These are phyloP conservation scores for Calonectris borealis DNA, from an alignment of 2,113 vertebrate species.

Conservation along the genomic window DNA sequence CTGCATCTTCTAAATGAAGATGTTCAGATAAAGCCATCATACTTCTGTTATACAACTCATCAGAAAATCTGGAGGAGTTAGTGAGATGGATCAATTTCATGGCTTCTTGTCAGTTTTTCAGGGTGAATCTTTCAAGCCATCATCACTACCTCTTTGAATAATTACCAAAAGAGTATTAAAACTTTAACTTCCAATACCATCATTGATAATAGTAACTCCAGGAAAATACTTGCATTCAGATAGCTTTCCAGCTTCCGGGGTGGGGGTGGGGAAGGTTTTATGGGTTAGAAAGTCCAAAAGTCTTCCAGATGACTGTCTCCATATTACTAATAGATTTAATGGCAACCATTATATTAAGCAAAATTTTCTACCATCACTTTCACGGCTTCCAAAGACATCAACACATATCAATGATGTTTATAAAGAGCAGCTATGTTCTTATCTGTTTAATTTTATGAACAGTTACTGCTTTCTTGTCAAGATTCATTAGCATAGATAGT, in stretches of 20 bases:
- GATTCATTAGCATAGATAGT: neutral
- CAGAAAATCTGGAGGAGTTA: neutral
- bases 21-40: neutral
- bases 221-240: neutral
- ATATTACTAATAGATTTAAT: neutral
- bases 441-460: neutral
- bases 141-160: neutral
- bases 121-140: neutral
- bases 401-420: rapidly evolving
- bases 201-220: neutral
- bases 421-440: neutral
- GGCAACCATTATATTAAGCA: neutral
- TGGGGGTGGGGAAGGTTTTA: neutral
- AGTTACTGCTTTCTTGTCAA: neutral
- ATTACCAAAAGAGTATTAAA: neutral
- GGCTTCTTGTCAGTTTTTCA: neutral
- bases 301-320: neutral
- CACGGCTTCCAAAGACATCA: neutral
- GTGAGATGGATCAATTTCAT: neutral
- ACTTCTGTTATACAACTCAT: neutral
- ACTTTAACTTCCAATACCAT: neutral
- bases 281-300: neutral
- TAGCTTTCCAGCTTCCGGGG: neutral
- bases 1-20: neutral
- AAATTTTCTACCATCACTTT: neutral